phyloP scores from a whole-genome alignment of 1,140 invertebrate genomes.

The Ceratosolen fusciceps region DNA sequence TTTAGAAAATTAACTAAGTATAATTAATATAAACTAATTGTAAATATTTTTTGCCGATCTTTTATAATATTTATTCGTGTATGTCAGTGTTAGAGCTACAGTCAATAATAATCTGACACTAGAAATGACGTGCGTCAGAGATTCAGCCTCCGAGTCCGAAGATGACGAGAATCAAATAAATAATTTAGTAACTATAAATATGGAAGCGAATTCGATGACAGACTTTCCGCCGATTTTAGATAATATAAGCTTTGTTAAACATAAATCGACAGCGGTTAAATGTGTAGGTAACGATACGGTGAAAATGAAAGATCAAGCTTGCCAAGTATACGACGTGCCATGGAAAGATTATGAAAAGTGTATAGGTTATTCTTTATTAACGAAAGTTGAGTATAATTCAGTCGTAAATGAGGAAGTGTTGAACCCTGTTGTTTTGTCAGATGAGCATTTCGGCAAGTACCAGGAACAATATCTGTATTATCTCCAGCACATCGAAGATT shows the following conservation, averaged over 20 bases:
- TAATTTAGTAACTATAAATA: background rate
- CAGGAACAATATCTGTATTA: constrained; percentile 63
- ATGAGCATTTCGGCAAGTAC: constrained; percentile 60
- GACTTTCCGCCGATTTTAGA: constrained; percentile 50
- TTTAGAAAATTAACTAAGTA: no score
- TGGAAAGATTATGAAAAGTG: constrained; percentile 61
- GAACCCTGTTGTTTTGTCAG: constrained; percentile 33
- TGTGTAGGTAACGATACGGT: constrained; percentile 51
- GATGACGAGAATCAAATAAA: constrained; percentile 28
- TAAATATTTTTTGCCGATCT: background rate
- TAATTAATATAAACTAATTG: background rate
- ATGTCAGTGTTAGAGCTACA: background rate
- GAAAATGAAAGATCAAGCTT: constrained; percentile 47
- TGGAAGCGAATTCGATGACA: background rate
- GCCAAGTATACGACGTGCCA: constrained; percentile 59
- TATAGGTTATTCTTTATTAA: constrained; percentile 60
- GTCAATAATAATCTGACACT: constrained; percentile 52
- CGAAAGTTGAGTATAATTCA: constrained; percentile 51
- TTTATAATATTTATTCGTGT: background rate
- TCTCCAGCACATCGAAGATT: constrained; percentile 61
- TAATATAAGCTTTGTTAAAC: constrained; percentile 54
- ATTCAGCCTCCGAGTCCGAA: constrained; percentile 58
- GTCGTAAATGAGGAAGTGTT: constrained; percentile 39
- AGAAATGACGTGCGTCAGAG: constrained; percentile 65
- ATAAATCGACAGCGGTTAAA: constrained; percentile 50